phyloP scores from a whole-genome alignment of 2,113 vertebrate species.

The Alligator mississippiensis region DNA sequence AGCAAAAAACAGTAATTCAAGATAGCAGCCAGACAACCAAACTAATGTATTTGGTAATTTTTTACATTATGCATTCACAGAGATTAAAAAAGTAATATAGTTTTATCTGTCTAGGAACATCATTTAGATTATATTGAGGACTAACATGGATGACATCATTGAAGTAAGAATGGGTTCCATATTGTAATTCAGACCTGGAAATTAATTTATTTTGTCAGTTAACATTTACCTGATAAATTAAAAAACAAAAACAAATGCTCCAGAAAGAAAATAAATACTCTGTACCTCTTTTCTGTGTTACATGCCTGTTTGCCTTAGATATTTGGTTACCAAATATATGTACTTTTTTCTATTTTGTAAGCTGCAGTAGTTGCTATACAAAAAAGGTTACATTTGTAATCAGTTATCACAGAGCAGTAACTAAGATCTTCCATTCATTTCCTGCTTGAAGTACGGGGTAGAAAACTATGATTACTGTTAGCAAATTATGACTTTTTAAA shows the following conservation, averaged over 20 bases:
- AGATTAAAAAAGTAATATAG: background rate
- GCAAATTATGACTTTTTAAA: constrained; percentile 68
- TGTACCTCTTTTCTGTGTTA: constrained; percentile 29
- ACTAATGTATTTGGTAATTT: background rate
- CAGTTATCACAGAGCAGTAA: constrained; percentile 68
- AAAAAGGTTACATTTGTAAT: constrained; percentile 74
- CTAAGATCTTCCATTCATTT: constrained; percentile 72
- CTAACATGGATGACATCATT: background rate
- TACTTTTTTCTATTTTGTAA: constrained; percentile 74
- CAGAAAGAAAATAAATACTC: constrained; percentile 18
- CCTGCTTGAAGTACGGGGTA: constrained; percentile 62
- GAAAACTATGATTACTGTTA: constrained; percentile 50
- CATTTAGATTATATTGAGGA: background rate
- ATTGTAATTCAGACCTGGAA: background rate
- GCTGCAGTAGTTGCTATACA: constrained; percentile 62
- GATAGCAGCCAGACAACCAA: background rate
- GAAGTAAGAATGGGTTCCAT: background rate
- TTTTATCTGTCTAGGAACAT: constrained; percentile 13
- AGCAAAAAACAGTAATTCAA: constrained; percentile 2
- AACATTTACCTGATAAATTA: constrained; percentile 28
- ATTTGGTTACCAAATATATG: constrained; percentile 52
- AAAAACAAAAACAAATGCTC: constrained; percentile 12
- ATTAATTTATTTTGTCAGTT: background rate
- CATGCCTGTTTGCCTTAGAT: constrained; percentile 16
- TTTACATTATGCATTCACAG: background rate